Evolutionary conservation across 2,888 invertebrate genomes (phyloP).

Genomic region (Microctonus aethiopoides): DNA sequence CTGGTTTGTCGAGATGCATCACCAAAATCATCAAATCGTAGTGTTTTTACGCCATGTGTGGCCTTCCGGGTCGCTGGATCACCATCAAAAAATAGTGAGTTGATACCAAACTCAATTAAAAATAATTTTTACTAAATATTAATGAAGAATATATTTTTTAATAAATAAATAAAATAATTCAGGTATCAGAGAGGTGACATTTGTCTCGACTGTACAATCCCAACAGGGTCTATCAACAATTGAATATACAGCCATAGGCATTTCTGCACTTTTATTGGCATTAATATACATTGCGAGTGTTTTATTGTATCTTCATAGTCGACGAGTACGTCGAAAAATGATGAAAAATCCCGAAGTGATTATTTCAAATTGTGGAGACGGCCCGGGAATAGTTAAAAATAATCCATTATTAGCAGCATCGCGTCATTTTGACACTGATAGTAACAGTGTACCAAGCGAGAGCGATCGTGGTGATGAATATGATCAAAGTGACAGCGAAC

Average conservation of each 20-base stretch:
- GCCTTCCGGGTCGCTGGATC: conserved; percentile 88
- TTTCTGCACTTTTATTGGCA: conserved; percentile 86
- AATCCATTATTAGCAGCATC: conserved; percentile 77
- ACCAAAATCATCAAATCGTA: conserved; percentile 65
- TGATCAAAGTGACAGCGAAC: conserved; percentile 54
- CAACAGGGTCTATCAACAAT: conserved; percentile 75
- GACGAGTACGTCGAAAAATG: conserved; percentile 71
- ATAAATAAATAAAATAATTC: conserved; percentile 49
- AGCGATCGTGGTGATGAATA: conserved; percentile 59
- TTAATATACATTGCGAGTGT: conserved; percentile 88
- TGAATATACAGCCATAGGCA: conserved; percentile 86
- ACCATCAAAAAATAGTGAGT: conserved; percentile 77
- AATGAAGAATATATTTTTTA: background rate
- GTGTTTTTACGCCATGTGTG: conserved; percentile 85
- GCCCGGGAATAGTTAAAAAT: conserved; percentile 80
- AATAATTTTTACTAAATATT: background rate
- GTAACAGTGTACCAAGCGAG: conserved; percentile 46
- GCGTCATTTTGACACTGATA: conserved; percentile 71
- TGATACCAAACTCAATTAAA: background rate
- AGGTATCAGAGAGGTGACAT: conserved; percentile 86
- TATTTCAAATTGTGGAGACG: conserved; percentile 67
- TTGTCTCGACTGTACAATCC: conserved; percentile 71
- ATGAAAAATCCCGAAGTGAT: conserved; percentile 58
- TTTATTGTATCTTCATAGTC: conserved; percentile 82
- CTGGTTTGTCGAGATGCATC: conserved; percentile 82